Evolutionary conservation across 1,140 invertebrate species (phyloP).

Genomic region (Anadara kagoshimensis): DNA sequence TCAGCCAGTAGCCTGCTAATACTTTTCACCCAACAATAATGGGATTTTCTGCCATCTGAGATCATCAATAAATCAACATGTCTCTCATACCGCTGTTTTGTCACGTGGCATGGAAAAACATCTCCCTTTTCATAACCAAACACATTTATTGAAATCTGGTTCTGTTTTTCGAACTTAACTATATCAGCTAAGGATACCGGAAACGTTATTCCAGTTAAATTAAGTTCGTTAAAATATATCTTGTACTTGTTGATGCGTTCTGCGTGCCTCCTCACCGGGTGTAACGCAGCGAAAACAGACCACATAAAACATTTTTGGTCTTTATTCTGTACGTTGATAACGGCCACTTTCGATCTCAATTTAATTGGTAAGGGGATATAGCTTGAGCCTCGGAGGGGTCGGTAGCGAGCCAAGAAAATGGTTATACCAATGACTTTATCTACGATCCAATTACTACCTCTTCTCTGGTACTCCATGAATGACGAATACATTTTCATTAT

Average conservation of each 20-base stretch:
- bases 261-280: background rate
- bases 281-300: constrained; percentile 20
- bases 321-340: constrained; percentile 28
- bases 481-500: constrained; percentile 21
- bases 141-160: constrained; percentile 27
- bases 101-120: constrained; percentile 17
- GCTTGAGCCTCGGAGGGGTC: constrained; percentile 23
- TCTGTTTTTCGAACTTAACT: constrained; percentile 29
- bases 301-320: constrained; percentile 40
- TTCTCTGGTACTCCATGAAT: constrained; percentile 20
- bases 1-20: background rate
- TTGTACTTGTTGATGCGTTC: constrained; percentile 5
- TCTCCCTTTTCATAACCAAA: constrained; percentile 14
- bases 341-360: constrained; percentile 24
- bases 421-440: constrained; percentile 15
- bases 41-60: background rate
- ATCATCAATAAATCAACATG: constrained; percentile 13
- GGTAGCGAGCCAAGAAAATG: constrained; percentile 16
- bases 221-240: constrained; percentile 3
- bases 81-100: constrained; percentile 4
- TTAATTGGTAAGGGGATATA: constrained; percentile 29
- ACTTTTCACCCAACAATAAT: constrained; percentile 17
- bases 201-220: constrained; percentile 21
- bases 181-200: constrained; percentile 21
- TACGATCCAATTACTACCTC: constrained; percentile 33